Conservation (phyloP, 2,888 invertebrate genomes). For the Ceramica pisi region DNA sequence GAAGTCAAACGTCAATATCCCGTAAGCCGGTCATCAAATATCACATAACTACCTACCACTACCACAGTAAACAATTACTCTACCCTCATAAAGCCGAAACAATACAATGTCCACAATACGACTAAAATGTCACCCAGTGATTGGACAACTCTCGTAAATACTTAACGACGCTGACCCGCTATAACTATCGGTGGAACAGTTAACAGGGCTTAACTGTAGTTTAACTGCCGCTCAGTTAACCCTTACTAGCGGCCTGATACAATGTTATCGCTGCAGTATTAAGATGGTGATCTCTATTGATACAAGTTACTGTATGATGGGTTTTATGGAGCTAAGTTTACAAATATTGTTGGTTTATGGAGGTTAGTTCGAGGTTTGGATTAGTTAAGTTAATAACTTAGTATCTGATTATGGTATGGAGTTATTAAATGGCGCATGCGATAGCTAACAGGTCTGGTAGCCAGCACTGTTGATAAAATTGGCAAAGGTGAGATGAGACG, state of each 20-base stretch:
- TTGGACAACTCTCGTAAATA: conserved; percentile 67
- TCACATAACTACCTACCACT: conserved; percentile 29
- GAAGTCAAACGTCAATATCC: background rate
- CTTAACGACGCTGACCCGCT: conserved; percentile 61
- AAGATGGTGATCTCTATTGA: conserved; percentile 55
- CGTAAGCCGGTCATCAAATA: conserved; percentile 17
- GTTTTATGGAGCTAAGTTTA: conserved; percentile 36
- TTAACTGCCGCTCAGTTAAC: conserved; percentile 69
- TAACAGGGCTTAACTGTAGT: conserved; percentile 68
- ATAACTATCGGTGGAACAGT: conserved; percentile 64
- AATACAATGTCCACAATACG: conserved; percentile 51
- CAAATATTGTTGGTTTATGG: conserved; percentile 33
- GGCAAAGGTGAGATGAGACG: too few relatives aligned
- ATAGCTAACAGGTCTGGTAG: too few relatives aligned
- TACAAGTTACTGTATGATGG: conserved; percentile 45
- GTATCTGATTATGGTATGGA: background rate
- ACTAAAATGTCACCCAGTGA: conserved; percentile 62
- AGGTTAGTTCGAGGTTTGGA: background rate
- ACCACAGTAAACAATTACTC: conserved; percentile 51
- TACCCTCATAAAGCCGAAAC: conserved; percentile 35
- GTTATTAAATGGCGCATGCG: background rate
- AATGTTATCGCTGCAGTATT: conserved; percentile 63
- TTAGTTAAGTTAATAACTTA: conserved; percentile 22
- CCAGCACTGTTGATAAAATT: too few relatives aligned
- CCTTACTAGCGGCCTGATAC: conserved; percentile 58